A percentile compares a stretch with the other conserved stretches of the same genome.
These are phyloP conservation scores for Saiga tatarica DNA, from an alignment of 2,113 vertebrate species.

Conservation along the genomic window DNA sequence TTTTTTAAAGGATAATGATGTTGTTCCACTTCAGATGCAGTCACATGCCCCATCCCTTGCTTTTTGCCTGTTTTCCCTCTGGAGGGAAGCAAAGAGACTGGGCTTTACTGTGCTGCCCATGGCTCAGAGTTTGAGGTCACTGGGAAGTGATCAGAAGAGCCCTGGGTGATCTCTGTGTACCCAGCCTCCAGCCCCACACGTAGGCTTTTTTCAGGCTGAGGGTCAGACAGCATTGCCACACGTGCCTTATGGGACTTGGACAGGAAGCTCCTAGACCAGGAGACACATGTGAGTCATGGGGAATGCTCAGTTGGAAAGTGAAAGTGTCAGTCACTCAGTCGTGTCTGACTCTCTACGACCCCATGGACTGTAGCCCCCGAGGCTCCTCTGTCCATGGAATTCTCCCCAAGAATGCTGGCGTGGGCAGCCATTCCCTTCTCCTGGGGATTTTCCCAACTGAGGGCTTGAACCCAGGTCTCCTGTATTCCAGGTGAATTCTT, in stretches of 20 bases:
- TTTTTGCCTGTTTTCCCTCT: background rate
- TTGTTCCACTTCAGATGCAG: background rate
- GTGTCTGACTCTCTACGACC: background rate
- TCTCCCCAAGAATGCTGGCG: background rate
- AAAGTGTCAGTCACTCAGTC: background rate
- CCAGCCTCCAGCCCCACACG: background rate
- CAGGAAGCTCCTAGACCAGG: background rate
- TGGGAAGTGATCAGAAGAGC: too few relatives aligned
- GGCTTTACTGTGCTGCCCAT: background rate
- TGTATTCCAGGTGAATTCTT: background rate
- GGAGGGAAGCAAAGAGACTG: background rate
- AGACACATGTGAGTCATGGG: background rate
- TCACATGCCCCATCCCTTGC: background rate
- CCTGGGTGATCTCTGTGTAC: background rate
- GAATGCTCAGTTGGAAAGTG: background rate
- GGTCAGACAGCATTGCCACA: background rate
- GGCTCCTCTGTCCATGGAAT: background rate
- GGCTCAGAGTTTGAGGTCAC: background rate
- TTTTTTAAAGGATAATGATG: background rate
- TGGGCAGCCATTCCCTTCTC: background rate
- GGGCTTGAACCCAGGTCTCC: background rate
- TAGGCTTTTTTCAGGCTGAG: background rate
- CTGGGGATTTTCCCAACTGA: background rate
- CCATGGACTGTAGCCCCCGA: background rate
- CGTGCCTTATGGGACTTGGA: background rate